Evolutionary conservation across 2,888 invertebrate species (phyloP), one percentile per base, ranked within the genome.

Genomic region (Stenolophus ochropezus): DNA sequence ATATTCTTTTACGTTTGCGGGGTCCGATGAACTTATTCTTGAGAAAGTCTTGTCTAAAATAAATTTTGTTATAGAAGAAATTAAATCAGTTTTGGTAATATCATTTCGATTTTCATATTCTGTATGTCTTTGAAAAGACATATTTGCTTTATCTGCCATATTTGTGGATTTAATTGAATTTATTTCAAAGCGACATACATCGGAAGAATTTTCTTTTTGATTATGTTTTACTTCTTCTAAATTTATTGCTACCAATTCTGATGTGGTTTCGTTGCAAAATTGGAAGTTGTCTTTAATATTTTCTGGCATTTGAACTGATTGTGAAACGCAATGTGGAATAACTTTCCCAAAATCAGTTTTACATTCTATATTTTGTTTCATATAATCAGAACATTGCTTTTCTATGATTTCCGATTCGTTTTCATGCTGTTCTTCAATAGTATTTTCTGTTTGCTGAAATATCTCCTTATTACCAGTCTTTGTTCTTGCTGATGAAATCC

Each of bases 11-110:
- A 25, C 8, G 5, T 56, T 21, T 20, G 11, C 20, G 0, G 56
- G 20, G 11, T 21, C 2, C 18, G 6, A 11, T 20, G 18, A 20
- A 56, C 11, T 18, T 56, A 8, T 11, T 56, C 20, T 61, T n/a
- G 23, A 14, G 25, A 69, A 33, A 18, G 65, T 69, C 33, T 18
- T 69, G 27, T 69, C 18, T 18, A 69, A 18, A 69, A 69, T 33
- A 69, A 33, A 69, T 69, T 69, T 69, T 0, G 65, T 69, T 14
- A 69, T 69, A 6, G 65, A 69, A 18, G 65, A 33, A 42, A 69
- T 69, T 8, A 61, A 25, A 4, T 61, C 25, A 23, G 11, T 16
- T 51, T 14, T 51, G 6, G 33, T 11, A 42, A 42, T 42, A 42
- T 42, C 33, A 11, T 42, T 11, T 1, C 8, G 6, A 42, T 42